Percentiles rank a stretch among this genome's conserved stretches.
phyloP scores from a whole-genome alignment of 2,888 invertebrate species.

The Serripes groenlandicus region DNA sequence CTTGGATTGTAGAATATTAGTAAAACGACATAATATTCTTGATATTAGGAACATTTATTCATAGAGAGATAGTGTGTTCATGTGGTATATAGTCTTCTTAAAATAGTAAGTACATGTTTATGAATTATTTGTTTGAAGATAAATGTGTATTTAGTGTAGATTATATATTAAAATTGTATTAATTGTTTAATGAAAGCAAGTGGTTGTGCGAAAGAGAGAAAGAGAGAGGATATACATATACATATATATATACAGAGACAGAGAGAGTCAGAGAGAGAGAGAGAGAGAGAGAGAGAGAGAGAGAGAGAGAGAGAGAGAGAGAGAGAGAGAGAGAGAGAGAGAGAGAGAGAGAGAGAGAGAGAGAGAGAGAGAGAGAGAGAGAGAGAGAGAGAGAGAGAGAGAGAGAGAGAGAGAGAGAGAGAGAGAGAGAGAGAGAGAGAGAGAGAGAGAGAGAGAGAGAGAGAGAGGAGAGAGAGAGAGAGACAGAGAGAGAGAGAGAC shows the following conservation, averaged over 20 bases:
- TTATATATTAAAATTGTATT: too few relatives aligned
- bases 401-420: background rate
- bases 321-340: background rate
- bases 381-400: background rate
- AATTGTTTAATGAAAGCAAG: background rate
- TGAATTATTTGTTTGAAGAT: too few relatives aligned
- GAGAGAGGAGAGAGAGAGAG: background rate
- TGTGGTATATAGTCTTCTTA: too few relatives aligned
- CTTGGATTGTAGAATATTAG: constrained; percentile 5
- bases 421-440: background rate
- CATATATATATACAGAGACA: too few relatives aligned
- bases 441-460: background rate
- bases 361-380: background rate
- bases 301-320: background rate
- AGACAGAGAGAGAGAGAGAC: background rate
- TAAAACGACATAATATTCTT: too few relatives aligned
- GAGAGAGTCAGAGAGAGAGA: background rate
- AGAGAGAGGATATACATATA: too few relatives aligned
- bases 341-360: background rate
- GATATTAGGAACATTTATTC: too few relatives aligned
- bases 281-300: background rate
- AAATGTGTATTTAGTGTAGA: too few relatives aligned
- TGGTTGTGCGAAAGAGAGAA: background rate
- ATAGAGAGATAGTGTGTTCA: too few relatives aligned
- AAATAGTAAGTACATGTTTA: too few relatives aligned